Evolutionary conservation across 2,888 invertebrate species (phyloP).

Genomic region (Macrophya annulata): DNA sequence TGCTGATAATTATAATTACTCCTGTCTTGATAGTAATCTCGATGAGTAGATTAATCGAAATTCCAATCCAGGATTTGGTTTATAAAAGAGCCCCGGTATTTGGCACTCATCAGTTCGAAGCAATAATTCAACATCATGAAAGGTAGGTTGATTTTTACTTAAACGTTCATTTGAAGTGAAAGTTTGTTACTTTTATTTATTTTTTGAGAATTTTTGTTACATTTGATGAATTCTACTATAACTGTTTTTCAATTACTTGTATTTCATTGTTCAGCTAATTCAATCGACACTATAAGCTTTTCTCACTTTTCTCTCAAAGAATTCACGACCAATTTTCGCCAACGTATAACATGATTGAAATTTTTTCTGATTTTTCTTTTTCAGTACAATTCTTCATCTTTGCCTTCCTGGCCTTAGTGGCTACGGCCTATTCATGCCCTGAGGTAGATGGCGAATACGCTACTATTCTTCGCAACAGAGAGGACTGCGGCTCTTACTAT

Average conservation of each 20-base stretch:
- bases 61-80: not conserved
- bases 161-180: not conserved
- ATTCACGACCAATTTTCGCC: not conserved
- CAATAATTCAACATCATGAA: not conserved
- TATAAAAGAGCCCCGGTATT: not conserved
- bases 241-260: not conserved
- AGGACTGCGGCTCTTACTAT: constrained; percentile 66
- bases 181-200: not conserved
- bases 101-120: not conserved
- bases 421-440: constrained; percentile 20
- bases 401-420: constrained; percentile 58
- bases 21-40: not conserved
- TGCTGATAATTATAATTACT: not conserved
- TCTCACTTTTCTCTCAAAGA: not conserved
- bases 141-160: constrained; percentile 16
- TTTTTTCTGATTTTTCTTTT: not conserved
- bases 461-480: constrained; percentile 66
- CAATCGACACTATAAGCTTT: not conserved
- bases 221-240: not conserved
- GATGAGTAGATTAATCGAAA: not conserved
- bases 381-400: constrained; percentile 38
- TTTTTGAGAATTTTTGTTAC: not conserved
- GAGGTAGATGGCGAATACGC: constrained; percentile 60
- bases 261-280: not conserved
- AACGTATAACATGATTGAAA: not conserved